Evolutionary conservation across 2,113 vertebrate genomes (phyloP).

Genomic region (Hylia prasina): DNA sequence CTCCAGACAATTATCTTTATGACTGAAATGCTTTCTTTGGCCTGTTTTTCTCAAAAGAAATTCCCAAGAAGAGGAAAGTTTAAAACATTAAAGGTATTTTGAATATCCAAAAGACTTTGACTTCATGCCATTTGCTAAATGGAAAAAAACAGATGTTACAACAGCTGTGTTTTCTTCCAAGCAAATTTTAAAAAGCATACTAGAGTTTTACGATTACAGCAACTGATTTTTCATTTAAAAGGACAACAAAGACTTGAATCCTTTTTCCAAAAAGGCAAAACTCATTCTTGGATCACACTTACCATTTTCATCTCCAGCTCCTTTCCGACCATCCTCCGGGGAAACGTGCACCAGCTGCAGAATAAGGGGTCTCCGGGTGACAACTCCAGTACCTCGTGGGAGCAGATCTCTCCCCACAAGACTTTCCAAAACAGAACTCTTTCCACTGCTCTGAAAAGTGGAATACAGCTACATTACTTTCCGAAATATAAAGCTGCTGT

Average conservation of each 20-base stretch:
- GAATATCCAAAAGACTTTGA: not conserved
- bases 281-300: conserved; percentile 31
- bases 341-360: conserved; percentile 93
- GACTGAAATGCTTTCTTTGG: not conserved
- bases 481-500: not conserved
- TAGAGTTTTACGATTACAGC: not conserved
- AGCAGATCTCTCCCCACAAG: conserved; percentile 93
- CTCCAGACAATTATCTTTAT: not conserved
- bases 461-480: conserved; percentile 21
- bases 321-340: conserved; percentile 87
- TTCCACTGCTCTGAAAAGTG: conserved; percentile 92
- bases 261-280: not conserved
- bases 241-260: not conserved
- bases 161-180: not conserved
- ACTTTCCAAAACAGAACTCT: conserved; percentile 97
- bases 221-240: not conserved
- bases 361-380: conserved; percentile 94
- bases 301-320: conserved; percentile 91
- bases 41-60: not conserved
- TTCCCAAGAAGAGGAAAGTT: not conserved
- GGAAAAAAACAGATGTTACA: not conserved
- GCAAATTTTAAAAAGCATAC: not conserved
- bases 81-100: not conserved
- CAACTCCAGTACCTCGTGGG: conserved; percentile 93
- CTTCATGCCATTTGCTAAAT: not conserved